Evolutionary conservation across 2,797 vertebrate species (phyloP).

Genomic region (Hydrocynus forskahlii): DNA sequence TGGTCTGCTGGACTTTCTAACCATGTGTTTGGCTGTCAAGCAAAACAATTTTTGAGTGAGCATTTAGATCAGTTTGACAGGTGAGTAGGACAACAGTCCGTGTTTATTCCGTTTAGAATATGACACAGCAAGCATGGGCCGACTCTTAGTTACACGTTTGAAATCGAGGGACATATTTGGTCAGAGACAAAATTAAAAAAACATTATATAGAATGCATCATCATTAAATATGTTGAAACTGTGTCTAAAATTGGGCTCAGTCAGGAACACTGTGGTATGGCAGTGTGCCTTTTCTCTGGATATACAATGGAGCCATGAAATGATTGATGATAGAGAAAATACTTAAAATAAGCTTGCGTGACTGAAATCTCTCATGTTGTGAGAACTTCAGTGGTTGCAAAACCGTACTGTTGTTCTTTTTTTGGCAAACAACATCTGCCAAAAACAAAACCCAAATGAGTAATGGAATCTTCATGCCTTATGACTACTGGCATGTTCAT

Average conservation of each 20-base stretch:
- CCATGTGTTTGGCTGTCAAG: slow-evolving; percentile 58
- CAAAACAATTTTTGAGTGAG: background rate
- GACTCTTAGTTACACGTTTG: background rate
- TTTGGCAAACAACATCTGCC: slow-evolving; percentile 1
- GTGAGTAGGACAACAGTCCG: background rate
- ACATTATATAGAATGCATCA: background rate
- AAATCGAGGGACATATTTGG: background rate
- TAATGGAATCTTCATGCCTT: slow-evolving; percentile 25
- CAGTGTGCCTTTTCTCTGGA: slow-evolving; percentile 17
- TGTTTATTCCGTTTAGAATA: slow-evolving; percentile 27
- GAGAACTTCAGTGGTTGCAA: slow-evolving; percentile 21
- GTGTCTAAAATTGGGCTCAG: background rate
- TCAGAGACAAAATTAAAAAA: background rate
- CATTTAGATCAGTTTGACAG: slow-evolving; percentile 22
- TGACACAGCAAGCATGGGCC: background rate
- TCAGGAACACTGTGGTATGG: slow-evolving; percentile 41
- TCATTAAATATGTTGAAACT: background rate
- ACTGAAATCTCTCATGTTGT: slow-evolving; percentile 8
- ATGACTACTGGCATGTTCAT: slow-evolving; percentile 36
- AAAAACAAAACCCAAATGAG: slow-evolving; percentile 18
- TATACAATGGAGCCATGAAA: slow-evolving; percentile 25
- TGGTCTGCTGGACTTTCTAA: slow-evolving; percentile 46
- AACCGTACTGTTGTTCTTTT: slow-evolving; percentile 29
- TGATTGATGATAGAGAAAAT: slow-evolving; percentile 50
- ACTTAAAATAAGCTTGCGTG: slow-evolving; percentile 21